phyloP scores from a whole-genome alignment of 2,888 invertebrate species.

The Andrena chrysosceles region DNA sequence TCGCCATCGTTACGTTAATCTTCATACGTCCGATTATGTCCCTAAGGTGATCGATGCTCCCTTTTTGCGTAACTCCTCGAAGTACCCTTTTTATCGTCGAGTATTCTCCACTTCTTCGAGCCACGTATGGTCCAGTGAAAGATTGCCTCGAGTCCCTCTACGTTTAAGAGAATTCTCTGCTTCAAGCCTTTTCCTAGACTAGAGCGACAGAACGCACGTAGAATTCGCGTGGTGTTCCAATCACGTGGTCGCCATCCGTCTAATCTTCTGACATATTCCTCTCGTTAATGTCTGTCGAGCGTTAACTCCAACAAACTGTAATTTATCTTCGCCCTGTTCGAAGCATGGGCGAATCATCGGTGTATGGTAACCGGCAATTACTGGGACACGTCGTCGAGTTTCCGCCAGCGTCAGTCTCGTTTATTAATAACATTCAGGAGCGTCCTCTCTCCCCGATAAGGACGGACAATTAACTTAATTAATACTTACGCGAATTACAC shows the following conservation, averaged over 20 bases:
- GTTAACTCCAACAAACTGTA: not conserved
- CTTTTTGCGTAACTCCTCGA: not conserved
- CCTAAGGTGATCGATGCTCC: not conserved
- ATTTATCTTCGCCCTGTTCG: not conserved
- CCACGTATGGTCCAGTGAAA: not conserved
- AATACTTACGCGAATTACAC: conserved; percentile 48
- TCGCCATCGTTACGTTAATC: conserved; percentile 7
- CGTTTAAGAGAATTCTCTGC: not conserved
- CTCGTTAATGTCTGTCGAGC: not conserved
- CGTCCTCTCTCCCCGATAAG: conserved; percentile 1
- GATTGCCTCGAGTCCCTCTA: not conserved
- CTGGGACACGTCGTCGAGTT: not conserved
- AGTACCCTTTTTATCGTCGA: not conserved
- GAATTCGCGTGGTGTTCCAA: not conserved
- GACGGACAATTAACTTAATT: conserved; percentile 56
- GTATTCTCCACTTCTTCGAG: not conserved
- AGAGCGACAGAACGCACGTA: too few relatives aligned
- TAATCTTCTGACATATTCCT: not conserved
- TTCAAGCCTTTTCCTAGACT: not conserved
- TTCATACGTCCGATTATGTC: not conserved
- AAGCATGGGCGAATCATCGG: not conserved
- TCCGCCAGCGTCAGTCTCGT: not conserved
- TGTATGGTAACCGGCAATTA: not conserved
- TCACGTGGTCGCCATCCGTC: conserved; percentile 30
- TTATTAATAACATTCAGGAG: conserved; percentile 15